Percentiles rank a stretch among this genome's conserved stretches.
Conservation (phyloP, 2,113 vertebrate genomes). For the Hippocampus guttulatus region DNA sequence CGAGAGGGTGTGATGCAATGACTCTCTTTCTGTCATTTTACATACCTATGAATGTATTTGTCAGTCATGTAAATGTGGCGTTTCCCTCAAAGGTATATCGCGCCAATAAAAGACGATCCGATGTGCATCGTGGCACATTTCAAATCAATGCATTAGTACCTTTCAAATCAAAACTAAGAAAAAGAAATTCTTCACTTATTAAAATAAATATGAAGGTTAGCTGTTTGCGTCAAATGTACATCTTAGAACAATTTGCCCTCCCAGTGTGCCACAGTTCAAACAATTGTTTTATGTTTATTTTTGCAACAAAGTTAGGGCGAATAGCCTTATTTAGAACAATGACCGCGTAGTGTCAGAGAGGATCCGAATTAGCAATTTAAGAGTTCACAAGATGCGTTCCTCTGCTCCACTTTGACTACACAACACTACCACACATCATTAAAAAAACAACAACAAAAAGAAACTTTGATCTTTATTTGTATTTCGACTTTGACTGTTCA, state of each 20-base stretch:
- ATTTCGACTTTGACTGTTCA: background rate
- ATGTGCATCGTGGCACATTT: too few species aligned
- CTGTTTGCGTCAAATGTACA: slow-evolving; percentile 7
- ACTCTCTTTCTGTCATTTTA: too few species aligned
- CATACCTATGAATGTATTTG: too few species aligned
- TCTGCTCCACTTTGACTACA: slow-evolving; percentile 32
- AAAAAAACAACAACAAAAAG: slow-evolving; percentile 12
- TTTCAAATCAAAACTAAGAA: slow-evolving; percentile 14
- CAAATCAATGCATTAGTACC: too few species aligned
- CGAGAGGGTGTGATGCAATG: too few species aligned
- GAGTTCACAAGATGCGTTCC: slow-evolving; percentile 32
- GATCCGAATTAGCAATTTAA: slow-evolving; percentile 37
- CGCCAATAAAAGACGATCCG: too few species aligned
- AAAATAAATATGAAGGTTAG: background rate
- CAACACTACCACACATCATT: slow-evolving; percentile 37
- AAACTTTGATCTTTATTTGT: slow-evolving; percentile 32
- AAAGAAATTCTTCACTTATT: background rate
- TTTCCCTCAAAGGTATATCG: too few species aligned
- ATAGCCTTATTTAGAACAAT: slow-evolving; percentile 43
- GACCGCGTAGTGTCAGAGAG: slow-evolving; percentile 18
- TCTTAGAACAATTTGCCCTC: background rate
- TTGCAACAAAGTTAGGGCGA: slow-evolving; percentile 7
- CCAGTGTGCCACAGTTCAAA: slow-evolving; percentile 9
- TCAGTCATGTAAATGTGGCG: too few species aligned
- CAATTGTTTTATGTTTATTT: slow-evolving; percentile 32